Percentiles rank a stretch among this genome's conserved stretches.
phyloP scores from a whole-genome alignment of 2,113 vertebrate species.

The Neogale vison region DNA sequence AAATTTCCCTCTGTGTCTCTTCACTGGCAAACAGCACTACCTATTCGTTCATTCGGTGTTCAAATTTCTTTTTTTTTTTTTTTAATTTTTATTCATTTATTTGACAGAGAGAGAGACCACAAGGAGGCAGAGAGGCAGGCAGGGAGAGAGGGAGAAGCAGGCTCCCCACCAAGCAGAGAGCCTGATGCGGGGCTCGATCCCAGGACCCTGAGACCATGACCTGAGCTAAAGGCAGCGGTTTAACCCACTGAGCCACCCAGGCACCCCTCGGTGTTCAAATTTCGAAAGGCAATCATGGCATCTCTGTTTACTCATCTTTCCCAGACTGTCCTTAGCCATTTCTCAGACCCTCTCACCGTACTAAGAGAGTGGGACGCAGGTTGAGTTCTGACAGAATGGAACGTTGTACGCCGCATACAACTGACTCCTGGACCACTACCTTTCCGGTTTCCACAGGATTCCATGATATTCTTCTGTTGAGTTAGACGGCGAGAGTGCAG shows the following conservation, averaged over 20 bases:
- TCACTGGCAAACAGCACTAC: background rate
- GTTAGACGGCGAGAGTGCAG: background rate
- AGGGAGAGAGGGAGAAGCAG: too few species aligned
- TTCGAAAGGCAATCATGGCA: background rate
- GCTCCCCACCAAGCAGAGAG: too few species aligned
- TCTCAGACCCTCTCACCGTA: background rate
- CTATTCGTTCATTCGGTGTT: background rate
- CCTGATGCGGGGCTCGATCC: too few species aligned
- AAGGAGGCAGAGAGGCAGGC: too few species aligned
- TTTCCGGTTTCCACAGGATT: background rate
- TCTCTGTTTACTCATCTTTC: background rate
- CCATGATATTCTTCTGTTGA: background rate
- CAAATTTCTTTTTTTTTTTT: too few species aligned
- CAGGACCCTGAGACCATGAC: too few species aligned
- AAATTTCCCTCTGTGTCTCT: background rate
- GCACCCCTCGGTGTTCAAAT: background rate
- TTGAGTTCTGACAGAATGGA: background rate
- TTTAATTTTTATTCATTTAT: too few species aligned
- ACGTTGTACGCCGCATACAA: too few species aligned
- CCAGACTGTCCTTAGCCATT: background rate
- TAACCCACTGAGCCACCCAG: too few species aligned
- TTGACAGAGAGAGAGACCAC: too few species aligned
- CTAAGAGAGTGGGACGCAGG: background rate
- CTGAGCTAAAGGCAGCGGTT: too few species aligned
- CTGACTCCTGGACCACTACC: background rate